phyloP scores from a whole-genome alignment of 1,140 invertebrate species.

The Trichonephila clavipes region DNA sequence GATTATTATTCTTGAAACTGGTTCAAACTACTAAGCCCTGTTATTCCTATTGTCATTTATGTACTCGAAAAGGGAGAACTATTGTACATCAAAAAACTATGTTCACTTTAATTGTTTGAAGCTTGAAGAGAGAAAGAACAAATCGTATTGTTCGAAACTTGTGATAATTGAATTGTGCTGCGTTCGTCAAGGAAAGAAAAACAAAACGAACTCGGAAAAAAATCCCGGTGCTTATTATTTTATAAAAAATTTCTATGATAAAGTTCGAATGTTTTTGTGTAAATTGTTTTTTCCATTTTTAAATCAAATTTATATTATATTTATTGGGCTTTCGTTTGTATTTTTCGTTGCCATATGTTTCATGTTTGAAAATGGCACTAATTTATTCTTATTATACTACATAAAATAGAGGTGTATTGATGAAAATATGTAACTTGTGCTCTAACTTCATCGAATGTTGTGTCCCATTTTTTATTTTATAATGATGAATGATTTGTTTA shows the following conservation, averaged over 20 bases:
- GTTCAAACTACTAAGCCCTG: not conserved
- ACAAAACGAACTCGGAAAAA: too few relatives aligned
- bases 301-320: not conserved
- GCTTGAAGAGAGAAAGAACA: not conserved
- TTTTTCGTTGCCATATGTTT: not conserved
- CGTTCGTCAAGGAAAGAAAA: not conserved
- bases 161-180: not conserved
- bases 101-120: not conserved
- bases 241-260: not conserved
- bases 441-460: too few relatives aligned
- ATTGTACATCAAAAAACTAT: not conserved
- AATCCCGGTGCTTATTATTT: conserved; percentile 13
- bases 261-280: not conserved
- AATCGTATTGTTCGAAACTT: not conserved
- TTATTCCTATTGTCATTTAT: not conserved
- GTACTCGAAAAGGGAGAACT: not conserved
- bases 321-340: not conserved
- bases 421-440: too few relatives aligned
- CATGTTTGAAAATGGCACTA: too few relatives aligned
- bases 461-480: too few relatives aligned
- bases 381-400: too few relatives aligned
- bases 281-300: not conserved
- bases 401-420: too few relatives aligned
- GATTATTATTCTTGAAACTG: not conserved
- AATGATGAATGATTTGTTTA: too few relatives aligned